Conservation (phyloP, 2,888 invertebrate genomes). For the Apotomis turbidana region DNA sequence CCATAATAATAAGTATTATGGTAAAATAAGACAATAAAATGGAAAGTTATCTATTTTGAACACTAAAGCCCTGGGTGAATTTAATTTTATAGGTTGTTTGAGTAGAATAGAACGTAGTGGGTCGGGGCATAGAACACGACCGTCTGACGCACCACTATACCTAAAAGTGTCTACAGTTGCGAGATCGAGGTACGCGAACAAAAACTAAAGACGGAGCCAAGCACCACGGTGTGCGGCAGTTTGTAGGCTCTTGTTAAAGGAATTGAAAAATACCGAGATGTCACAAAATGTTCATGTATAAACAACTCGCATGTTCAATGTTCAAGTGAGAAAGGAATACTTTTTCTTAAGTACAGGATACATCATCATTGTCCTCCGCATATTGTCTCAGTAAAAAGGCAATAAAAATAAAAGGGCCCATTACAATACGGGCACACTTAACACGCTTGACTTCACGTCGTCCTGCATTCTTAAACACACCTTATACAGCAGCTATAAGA, state of each 20-base stretch:
- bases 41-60: no score
- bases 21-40: no score
- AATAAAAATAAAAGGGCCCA: slow-evolving; percentile 41
- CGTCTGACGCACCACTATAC: no score
- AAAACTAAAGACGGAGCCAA: no score
- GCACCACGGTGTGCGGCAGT: no score
- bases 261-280: neutral
- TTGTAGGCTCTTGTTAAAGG: neutral
- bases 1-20: no score
- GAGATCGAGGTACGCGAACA: no score
- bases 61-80: no score
- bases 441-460: slow-evolving; percentile 22
- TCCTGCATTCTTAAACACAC: slow-evolving; percentile 1
- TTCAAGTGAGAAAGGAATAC: slow-evolving; percentile 22
- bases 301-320: slow-evolving; percentile 1
- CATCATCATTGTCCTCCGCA: slow-evolving; percentile 39
- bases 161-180: no score
- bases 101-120: no score
- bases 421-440: slow-evolving; percentile 35
- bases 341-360: slow-evolving; percentile 37
- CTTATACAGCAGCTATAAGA: slow-evolving; percentile 8
- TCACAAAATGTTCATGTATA: neutral
- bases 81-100: no score
- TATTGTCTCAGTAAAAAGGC: slow-evolving; percentile 41
- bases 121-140: no score